phyloP scores from a whole-genome alignment of 2,888 invertebrate genomes.

The Hydrotaea cyrtoneurina region DNA sequence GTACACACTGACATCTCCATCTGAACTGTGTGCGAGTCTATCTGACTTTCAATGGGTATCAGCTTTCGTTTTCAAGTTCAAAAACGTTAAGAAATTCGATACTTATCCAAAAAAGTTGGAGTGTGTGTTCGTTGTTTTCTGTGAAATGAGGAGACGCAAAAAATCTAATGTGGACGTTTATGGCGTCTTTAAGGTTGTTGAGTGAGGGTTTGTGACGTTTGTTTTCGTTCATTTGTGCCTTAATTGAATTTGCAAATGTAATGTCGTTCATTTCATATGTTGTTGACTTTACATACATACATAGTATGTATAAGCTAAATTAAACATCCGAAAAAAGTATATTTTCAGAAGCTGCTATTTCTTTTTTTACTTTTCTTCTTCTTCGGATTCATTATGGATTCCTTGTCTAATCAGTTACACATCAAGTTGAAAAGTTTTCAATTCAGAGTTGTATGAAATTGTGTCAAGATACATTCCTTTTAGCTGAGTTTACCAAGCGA shows the following conservation, averaged over 20 bases:
- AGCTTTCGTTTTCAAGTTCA: not conserved
- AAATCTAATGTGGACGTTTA: not conserved
- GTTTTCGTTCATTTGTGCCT: not conserved
- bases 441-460: too few species aligned
- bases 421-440: too few species aligned
- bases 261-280: not conserved
- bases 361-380: too few species aligned
- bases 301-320: too few species aligned
- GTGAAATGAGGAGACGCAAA: not conserved
- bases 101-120: not conserved
- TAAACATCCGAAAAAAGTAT: too few species aligned
- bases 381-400: too few species aligned
- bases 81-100: constrained; percentile 8
- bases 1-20: not conserved
- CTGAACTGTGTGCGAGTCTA: too few species aligned
- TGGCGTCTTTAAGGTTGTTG: not conserved
- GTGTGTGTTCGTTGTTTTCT: not conserved
- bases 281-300: too few species aligned
- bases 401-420: too few species aligned
- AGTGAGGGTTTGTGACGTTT: not conserved
- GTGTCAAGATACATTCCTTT: too few species aligned
- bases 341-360: too few species aligned
- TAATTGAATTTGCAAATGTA: constrained; percentile 9
- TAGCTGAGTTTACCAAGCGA: too few species aligned
- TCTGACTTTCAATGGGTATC: not conserved